Percentiles rank a stretch among this genome's conserved stretches.
These are phyloP conservation scores for Leucopternis melanops DNA, from an alignment of 2,113 vertebrate species.

Conservation along the genomic window DNA sequence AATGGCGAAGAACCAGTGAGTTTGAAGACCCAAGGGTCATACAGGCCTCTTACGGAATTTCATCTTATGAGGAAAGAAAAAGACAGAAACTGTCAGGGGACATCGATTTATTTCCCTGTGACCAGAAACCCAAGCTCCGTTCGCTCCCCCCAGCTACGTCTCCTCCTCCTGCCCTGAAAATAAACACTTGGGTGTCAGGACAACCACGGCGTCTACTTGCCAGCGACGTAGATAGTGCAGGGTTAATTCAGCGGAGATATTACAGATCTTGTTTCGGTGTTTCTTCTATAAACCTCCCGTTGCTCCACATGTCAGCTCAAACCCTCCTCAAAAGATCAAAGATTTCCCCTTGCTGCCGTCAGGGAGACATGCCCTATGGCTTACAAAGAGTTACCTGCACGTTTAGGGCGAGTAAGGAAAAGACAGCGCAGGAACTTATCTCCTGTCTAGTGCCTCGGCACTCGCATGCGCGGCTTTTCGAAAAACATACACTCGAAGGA, in stretches of 20 bases:
- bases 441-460: neutral
- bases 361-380: rapidly evolving
- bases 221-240: neutral
- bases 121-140: neutral
- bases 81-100: neutral
- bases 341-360: rapidly evolving
- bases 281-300: neutral
- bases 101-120: neutral
- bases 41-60: neutral
- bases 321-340: neutral
- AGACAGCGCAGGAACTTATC: rapidly evolving
- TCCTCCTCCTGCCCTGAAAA: neutral
- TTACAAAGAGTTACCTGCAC: rapidly evolving
- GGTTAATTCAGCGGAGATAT: neutral
- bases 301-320: neutral
- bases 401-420: rapidly evolving
- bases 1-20: neutral
- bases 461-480: rapidly evolving
- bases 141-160: neutral
- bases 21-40: neutral
- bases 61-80: neutral
- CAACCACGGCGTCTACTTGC: neutral
- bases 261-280: neutral
- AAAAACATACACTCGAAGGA: rapidly evolving
- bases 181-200: rapidly evolving